Base-by-base conservation (phyloP, 2,888 invertebrate species). In the Yponomeuta cagnagella region DNA sequence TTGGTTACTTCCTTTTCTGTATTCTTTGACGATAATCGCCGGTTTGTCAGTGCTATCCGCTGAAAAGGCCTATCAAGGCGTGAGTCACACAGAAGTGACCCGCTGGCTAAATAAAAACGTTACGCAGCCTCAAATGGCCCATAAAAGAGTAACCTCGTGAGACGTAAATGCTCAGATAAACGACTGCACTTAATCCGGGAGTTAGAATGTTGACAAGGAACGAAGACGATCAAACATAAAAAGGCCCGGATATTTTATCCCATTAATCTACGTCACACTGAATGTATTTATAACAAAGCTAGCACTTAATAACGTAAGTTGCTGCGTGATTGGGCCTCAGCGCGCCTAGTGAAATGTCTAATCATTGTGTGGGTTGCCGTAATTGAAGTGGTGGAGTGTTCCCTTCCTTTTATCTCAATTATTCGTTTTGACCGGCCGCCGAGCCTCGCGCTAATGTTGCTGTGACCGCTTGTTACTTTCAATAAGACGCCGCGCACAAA, bases 221-320 rank as follows among this genome's bases (percentile, higher is more conserved):
- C 82, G 85, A 85, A 87, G 79, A 81, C 81, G 83, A 86, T 88
- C 86, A 85, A 86, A 87, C 82, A 82, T 85, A 87, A 88, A 88
- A 88, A 85, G 79, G 76, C 74, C 78, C 74, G 75, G 80, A 83
- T 77, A 86, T 88, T 88, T 87, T 83, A 88, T 87, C 79, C 82
- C 86, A 89, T 90, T 88, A 89, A 89, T 90, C 84, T 78, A 83
- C 81, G 89, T 88, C 89, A 84, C 82, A 83, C 85, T 88, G 84
- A 88, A 90, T 88, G 84, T 88, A 85, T 87, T 88, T 88, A 87
- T 88, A 88, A 90, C 90, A 90, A 88, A 88, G 87, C 86, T 86
- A 86, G 84, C 88, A 86, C 89, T 89, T 89, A 88, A 89, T 89
- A 90, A 88, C 82, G 87, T 84, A 83, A 84, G 83, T 83, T 78